phyloP scores from a whole-genome alignment of 2,113 vertebrate species.

The Phalacrocorax aristotelis region DNA sequence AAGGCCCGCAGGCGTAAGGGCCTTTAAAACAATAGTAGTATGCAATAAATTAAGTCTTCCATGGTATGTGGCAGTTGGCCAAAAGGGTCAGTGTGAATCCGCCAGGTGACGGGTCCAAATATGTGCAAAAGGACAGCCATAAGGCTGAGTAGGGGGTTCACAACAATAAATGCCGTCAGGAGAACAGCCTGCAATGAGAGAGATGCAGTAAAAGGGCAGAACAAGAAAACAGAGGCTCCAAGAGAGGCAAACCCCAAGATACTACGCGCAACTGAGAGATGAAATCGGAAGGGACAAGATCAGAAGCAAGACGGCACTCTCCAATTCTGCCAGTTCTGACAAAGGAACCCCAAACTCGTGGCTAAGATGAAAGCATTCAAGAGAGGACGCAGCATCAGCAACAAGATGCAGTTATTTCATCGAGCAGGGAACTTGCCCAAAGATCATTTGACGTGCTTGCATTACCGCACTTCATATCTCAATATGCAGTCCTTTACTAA shows the following conservation, averaged over 20 bases:
- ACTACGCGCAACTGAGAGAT: rapidly evolving
- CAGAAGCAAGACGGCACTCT: background rate
- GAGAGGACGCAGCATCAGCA: background rate
- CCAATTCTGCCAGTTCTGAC: background rate
- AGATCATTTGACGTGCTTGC: background rate
- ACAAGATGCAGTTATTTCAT: background rate
- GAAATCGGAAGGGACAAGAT: background rate
- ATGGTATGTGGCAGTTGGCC: background rate
- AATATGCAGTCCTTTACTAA: background rate
- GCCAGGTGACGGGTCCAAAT: background rate
- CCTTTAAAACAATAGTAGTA: background rate
- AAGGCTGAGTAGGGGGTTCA: background rate
- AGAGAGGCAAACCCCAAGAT: background rate
- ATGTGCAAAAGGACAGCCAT: background rate
- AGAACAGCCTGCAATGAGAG: background rate
- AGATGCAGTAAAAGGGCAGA: background rate
- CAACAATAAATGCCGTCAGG: background rate
- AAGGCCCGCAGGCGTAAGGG: background rate
- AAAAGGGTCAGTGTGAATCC: background rate
- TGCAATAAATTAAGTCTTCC: background rate
- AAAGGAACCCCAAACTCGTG: background rate
- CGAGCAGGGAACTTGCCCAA: background rate
- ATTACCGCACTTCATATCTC: background rate
- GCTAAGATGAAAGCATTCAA: background rate
- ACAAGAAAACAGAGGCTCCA: background rate